phyloP scores from a whole-genome alignment of 2,113 vertebrate species.

The Perca flavescens region DNA sequence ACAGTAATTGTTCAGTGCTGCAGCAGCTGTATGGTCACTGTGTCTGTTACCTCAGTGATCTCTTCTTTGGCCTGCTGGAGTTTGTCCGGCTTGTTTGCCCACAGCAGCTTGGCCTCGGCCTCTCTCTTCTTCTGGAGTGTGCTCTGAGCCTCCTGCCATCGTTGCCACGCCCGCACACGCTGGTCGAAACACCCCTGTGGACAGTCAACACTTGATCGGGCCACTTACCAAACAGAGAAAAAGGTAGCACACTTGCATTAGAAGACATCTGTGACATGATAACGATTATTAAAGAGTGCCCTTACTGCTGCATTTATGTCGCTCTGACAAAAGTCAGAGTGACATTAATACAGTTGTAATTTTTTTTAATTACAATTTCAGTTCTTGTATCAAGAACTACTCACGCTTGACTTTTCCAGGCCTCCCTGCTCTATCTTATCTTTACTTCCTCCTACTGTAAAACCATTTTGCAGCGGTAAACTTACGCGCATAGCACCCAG shows the following conservation, averaged over 20 bases:
- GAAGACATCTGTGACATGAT: neutral
- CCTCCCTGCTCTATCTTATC: neutral
- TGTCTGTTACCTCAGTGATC: conserved; percentile 88
- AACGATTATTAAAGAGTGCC: neutral
- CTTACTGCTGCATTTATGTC: neutral
- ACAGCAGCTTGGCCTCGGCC: conserved; percentile 92
- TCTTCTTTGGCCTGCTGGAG: conserved; percentile 97
- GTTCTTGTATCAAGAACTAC: neutral
- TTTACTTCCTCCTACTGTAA: neutral
- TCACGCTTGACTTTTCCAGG: neutral
- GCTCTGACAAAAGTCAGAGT: neutral
- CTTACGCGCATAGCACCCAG: conserved; percentile 87
- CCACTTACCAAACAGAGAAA: neutral
- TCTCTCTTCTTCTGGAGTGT: conserved; percentile 96
- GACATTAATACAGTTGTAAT: neutral
- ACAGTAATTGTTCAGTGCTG: too few species aligned
- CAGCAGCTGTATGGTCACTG: too few species aligned
- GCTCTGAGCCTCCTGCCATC: conserved; percentile 95
- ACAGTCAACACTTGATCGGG: neutral
- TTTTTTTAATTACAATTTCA: too few species aligned
- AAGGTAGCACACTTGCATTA: neutral
- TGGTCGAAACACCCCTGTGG: conserved; percentile 94
- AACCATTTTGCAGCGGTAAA: neutral
- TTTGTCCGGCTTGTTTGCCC: conserved; percentile 97
- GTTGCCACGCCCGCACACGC: conserved; percentile 94